Conservation (phyloP, 2,113 vertebrate genomes). For the Nicator chloris region DNA sequence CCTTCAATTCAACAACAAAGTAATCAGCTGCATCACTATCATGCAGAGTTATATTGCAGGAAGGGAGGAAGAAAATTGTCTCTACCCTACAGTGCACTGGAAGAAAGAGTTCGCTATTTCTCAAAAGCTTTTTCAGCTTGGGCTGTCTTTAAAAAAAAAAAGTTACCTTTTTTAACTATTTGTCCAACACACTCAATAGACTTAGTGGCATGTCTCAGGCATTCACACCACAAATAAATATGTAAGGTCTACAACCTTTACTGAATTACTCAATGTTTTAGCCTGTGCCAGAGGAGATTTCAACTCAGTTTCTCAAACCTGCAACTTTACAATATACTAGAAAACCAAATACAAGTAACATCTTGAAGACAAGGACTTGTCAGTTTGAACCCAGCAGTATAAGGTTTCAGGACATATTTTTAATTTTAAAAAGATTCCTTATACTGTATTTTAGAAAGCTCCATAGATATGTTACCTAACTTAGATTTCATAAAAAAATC, state of each 20-base stretch:
- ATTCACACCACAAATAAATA: neutral
- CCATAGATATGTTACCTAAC: neutral
- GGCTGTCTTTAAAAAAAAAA: neutral
- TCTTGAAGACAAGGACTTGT: neutral
- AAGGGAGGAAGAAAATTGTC: neutral
- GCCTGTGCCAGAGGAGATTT: neutral
- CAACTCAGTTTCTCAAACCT: neutral
- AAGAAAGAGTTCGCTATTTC: neutral
- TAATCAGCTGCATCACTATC: neutral
- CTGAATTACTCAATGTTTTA: neutral
- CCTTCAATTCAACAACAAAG: slow-evolving; percentile 37
- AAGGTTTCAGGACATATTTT: neutral
- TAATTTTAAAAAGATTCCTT: too few relatives aligned
- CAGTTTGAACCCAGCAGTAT: neutral
- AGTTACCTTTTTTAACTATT: neutral
- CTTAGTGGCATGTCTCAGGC: neutral
- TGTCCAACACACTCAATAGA: neutral
- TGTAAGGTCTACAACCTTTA: neutral
- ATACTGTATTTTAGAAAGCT: neutral
- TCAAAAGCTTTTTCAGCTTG: neutral
- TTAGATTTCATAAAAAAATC: neutral
- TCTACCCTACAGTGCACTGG: neutral
- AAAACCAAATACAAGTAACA: neutral
- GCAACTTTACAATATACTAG: neutral
- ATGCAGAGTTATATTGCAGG: neutral